These are phyloP conservation scores for Pseudomyrmex dendroicus DNA, from an alignment of 1,140 invertebrate genomes.

Conservation along the genomic window DNA sequence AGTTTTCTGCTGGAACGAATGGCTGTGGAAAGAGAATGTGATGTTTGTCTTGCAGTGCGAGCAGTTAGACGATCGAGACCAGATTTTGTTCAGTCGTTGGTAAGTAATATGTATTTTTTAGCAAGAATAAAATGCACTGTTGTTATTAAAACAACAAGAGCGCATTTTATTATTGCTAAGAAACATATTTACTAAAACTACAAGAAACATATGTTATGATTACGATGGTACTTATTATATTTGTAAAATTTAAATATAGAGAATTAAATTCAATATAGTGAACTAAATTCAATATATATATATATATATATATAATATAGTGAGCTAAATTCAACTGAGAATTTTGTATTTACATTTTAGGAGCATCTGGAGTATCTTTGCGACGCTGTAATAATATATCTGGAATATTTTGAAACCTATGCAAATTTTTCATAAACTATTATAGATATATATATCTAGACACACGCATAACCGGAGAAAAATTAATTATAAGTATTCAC, in stretches of 20 bases:
- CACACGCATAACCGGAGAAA: too few relatives aligned
- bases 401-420: conserved; percentile 76
- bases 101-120: conserved; percentile 57
- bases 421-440: conserved; percentile 73
- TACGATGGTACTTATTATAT: background rate
- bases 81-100: conserved; percentile 70
- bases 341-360: conserved; percentile 65
- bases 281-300: too few relatives aligned
- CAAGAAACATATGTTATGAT: background rate
- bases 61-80: conserved; percentile 67
- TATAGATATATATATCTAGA: too few relatives aligned
- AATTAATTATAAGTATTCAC: too few relatives aligned
- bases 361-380: conserved; percentile 78
- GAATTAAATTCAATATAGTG: too few relatives aligned
- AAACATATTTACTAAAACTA: too few relatives aligned
- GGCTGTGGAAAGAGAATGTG: conserved; percentile 72
- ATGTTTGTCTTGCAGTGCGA: conserved; percentile 70
- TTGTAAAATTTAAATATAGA: background rate
- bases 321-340: background rate
- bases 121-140: background rate
- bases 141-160: too few relatives aligned
- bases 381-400: conserved; percentile 73
- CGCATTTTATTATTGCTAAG: too few relatives aligned
- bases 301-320: too few relatives aligned
- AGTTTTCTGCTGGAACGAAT: conserved; percentile 73